A percentile compares a stretch with the other conserved stretches of the same genome.
Evolutionary conservation across 2,888 invertebrate species (phyloP).

Genomic region (Dryadula phaetusa): DNA sequence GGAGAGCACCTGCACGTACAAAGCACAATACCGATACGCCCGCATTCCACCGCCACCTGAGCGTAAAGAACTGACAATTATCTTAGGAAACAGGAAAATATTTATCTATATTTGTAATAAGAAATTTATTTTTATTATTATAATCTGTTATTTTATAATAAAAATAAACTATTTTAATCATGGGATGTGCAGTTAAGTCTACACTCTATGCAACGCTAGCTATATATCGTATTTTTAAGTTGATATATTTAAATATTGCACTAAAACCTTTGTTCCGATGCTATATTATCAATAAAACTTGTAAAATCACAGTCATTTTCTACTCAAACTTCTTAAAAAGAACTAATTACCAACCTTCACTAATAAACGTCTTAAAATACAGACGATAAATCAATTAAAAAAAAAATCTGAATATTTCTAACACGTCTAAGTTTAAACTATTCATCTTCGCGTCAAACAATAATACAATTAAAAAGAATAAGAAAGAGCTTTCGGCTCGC

Average conservation of each 20-base stretch:
- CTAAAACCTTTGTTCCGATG: not conserved
- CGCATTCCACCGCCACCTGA: constrained; percentile 56
- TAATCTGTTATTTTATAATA: not conserved
- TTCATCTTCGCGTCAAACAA: constrained; percentile 41
- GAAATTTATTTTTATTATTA: not conserved
- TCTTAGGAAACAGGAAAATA: constrained; percentile 12
- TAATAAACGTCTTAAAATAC: constrained; percentile 9
- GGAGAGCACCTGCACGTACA: constrained; percentile 56
- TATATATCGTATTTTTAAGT: too few relatives aligned
- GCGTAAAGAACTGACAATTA: constrained; percentile 19
- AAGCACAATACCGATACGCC: constrained; percentile 58
- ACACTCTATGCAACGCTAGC: too few relatives aligned
- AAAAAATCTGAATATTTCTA: constrained; percentile 32
- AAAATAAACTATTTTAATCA: not conserved
- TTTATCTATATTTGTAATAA: not conserved
- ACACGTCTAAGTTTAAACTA: constrained; percentile 37
- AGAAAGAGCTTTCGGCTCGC: constrained; percentile 55
- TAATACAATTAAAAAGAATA: constrained; percentile 50
- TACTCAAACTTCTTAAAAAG: not conserved
- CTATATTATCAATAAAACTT: not conserved
- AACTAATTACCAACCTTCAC: constrained; percentile 1
- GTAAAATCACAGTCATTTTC: not conserved
- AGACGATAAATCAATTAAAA: constrained; percentile 26
- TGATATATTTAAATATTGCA: not conserved
- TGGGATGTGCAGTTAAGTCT: too few relatives aligned